These are phyloP conservation scores for Halesus radiatus DNA, from an alignment of 1,140 invertebrate species.

Conservation along the genomic window DNA sequence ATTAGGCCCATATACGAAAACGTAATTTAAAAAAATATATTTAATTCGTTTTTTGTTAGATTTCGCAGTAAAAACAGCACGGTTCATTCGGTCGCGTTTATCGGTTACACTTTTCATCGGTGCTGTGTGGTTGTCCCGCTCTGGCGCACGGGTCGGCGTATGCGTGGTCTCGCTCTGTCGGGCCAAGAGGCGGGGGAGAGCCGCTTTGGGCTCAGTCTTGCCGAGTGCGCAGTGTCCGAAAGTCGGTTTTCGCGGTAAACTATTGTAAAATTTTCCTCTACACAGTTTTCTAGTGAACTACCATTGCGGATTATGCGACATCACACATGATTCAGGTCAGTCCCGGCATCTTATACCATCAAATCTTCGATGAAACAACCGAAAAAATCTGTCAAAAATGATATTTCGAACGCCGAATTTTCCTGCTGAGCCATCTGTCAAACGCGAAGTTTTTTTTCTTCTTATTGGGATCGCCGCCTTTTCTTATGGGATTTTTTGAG, in stretches of 20 bases:
- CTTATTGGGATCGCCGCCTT: background rate
- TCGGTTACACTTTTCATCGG: constrained; percentile 39
- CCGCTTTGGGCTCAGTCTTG: constrained; percentile 46
- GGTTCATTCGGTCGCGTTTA: constrained; percentile 28
- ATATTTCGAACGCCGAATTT: constrained; percentile 5
- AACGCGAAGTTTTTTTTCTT: constrained; percentile 20
- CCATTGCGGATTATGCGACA: constrained; percentile 47
- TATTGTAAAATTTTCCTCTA: constrained; percentile 31
- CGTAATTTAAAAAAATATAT: too few species aligned
- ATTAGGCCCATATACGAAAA: too few species aligned
- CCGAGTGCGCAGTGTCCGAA: constrained; percentile 29
- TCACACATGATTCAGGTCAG: constrained; percentile 54
- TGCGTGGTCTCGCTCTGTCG: constrained; percentile 31
- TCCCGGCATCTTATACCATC: constrained; percentile 3
- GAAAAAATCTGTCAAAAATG: constrained; percentile 6
- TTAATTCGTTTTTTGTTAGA: constrained; percentile 12
- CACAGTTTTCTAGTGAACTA: constrained; percentile 30
- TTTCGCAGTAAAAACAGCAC: constrained; percentile 35
- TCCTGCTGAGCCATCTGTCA: constrained; percentile 19
- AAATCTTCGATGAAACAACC: background rate
- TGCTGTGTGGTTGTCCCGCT: constrained; percentile 21
- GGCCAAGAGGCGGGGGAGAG: constrained; percentile 38
- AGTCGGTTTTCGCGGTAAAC: constrained; percentile 43
- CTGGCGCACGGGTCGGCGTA: background rate
- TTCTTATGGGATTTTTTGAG: constrained; percentile 16